A percentile compares a stretch with the other conserved stretches of the same genome.
Evolutionary conservation across 2,888 invertebrate genomes (phyloP).

Genomic region (Cheilosia impressa): DNA sequence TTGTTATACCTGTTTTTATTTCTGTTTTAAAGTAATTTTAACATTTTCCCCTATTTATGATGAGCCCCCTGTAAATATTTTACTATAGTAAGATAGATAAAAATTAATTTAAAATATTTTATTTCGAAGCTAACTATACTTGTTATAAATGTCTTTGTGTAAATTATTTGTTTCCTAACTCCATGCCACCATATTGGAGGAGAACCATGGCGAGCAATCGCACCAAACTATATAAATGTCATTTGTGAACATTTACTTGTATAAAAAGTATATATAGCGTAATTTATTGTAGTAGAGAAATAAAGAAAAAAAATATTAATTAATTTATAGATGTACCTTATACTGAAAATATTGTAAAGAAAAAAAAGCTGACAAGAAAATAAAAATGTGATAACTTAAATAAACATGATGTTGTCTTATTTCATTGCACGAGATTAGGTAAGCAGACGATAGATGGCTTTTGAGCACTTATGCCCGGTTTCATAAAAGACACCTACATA

Average conservation of each 20-base stretch:
- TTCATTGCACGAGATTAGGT: background rate
- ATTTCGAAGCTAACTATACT: constrained; percentile 28
- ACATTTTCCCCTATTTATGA: constrained; percentile 31
- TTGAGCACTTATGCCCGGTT: too few species aligned
- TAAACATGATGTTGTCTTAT: constrained; percentile 29
- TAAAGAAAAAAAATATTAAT: constrained; percentile 47
- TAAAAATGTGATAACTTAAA: constrained; percentile 72
- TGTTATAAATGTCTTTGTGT: constrained; percentile 48
- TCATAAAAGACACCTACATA: too few species aligned
- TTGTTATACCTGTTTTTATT: constrained; percentile 55
- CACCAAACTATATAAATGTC: constrained; percentile 29
- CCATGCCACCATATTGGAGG: constrained; percentile 11
- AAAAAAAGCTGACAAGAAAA: constrained; percentile 55
- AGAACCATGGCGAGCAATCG: constrained; percentile 30
- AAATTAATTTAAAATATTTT: constrained; percentile 4
- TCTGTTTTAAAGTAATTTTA: constrained; percentile 35
- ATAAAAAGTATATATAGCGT: constrained; percentile 59
- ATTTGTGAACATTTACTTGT: constrained; percentile 49
- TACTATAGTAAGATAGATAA: constrained; percentile 26
- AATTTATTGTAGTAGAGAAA: constrained; percentile 68
- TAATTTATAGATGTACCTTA: constrained; percentile 75
- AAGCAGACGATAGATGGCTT: background rate
- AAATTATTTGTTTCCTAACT: constrained; percentile 63
- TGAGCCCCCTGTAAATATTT: constrained; percentile 36
- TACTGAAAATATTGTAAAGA: constrained; percentile 59